These are phyloP conservation scores for Tangara arthus DNA, from an alignment of 2,797 vertebrate species.

Conservation along the genomic window DNA sequence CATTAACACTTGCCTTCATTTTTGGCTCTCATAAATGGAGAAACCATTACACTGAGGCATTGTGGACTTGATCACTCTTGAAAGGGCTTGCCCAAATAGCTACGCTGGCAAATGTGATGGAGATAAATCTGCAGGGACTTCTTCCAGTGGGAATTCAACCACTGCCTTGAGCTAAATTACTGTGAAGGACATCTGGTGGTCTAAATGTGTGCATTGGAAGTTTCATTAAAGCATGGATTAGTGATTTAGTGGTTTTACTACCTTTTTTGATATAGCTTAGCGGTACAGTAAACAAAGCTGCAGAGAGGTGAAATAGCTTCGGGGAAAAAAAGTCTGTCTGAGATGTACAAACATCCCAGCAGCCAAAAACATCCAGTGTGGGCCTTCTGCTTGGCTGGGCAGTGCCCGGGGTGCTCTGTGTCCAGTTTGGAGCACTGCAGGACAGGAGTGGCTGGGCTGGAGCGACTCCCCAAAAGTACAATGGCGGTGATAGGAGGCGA, in stretches of 20 bases:
- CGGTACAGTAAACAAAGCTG: not conserved
- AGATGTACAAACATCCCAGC: not conserved
- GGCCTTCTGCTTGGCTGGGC: accelerated
- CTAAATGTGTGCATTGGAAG: not conserved
- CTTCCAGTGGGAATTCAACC: not conserved
- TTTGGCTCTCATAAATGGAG: not conserved
- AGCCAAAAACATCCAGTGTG: accelerated
- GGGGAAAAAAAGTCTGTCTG: not conserved
- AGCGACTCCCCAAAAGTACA: no score
- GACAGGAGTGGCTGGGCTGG: not conserved
- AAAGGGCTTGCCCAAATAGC: not conserved
- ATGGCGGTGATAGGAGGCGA: accelerated
- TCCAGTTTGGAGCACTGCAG: accelerated
- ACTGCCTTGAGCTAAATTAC: not conserved
- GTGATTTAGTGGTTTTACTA: not conserved
- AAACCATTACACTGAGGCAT: not conserved
- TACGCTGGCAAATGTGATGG: accelerated
- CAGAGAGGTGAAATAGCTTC: not conserved
- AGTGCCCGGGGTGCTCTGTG: not conserved
- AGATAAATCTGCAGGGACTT: not conserved
- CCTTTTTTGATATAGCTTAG: not conserved
- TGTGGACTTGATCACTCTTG: not conserved
- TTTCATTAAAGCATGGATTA: not conserved
- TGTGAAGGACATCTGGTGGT: not conserved
- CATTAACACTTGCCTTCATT: not conserved